Conservation (phyloP, 2,888 invertebrate genomes). For the Limnephilus marmoratus region DNA sequence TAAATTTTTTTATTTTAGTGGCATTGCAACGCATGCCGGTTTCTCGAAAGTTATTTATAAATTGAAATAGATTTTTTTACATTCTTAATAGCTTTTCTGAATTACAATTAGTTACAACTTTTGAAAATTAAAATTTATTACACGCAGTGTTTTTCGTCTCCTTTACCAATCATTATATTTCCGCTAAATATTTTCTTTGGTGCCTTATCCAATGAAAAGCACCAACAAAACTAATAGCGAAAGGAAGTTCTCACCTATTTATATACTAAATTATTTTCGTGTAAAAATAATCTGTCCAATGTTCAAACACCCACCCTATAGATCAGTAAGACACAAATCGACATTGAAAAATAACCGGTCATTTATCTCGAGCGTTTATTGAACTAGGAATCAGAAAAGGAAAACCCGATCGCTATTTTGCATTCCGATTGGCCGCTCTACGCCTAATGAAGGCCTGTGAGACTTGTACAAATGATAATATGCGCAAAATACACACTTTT, state of each 20-base stretch:
- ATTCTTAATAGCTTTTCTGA: too few relatives aligned
- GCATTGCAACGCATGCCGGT: too few relatives aligned
- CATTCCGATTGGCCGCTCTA: slow-evolving; percentile 3
- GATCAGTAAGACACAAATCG: slow-evolving; percentile 29
- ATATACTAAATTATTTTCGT: not conserved
- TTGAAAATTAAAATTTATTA: too few relatives aligned
- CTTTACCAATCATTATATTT: too few relatives aligned
- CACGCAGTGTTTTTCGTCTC: too few relatives aligned
- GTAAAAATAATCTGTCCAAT: not conserved
- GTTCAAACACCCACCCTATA: slow-evolving; percentile 3
- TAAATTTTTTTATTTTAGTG: too few relatives aligned
- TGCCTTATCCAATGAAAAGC: too few relatives aligned
- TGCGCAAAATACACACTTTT: slow-evolving; percentile 2
- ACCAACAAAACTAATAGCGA: too few relatives aligned
- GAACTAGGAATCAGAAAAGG: slow-evolving; percentile 13
- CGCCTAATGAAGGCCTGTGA: not conserved
- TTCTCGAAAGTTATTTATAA: too few relatives aligned
- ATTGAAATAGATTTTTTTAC: too few relatives aligned
- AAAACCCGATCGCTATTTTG: slow-evolving; percentile 9
- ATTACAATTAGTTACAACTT: too few relatives aligned
- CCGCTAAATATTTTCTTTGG: too few relatives aligned
- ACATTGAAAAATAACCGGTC: slow-evolving; percentile 22
- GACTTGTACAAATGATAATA: slow-evolving; percentile 6
- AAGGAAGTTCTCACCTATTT: not conserved
- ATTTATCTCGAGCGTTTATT: slow-evolving; percentile 17